These are phyloP conservation scores for Nothocercus julius DNA, from an alignment of 2,113 vertebrate genomes.

Conservation along the genomic window DNA sequence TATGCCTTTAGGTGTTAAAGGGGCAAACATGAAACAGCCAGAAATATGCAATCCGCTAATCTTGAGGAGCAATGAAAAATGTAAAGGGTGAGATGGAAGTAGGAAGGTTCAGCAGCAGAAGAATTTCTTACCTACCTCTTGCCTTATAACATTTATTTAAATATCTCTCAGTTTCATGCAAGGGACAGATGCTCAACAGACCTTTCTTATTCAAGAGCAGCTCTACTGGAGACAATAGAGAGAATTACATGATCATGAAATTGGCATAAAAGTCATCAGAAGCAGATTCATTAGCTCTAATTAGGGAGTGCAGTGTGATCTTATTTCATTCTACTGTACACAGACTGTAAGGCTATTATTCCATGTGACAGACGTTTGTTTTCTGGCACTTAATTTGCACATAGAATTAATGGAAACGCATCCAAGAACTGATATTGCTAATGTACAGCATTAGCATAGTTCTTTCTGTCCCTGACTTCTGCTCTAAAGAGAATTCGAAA, in stretches of 20 bases:
- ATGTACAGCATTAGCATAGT: slow-evolving; percentile 27
- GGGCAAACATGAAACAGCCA: neutral
- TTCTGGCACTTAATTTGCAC: slow-evolving; percentile 53
- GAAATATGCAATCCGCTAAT: neutral
- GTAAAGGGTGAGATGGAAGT: neutral
- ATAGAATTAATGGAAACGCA: slow-evolving; percentile 49
- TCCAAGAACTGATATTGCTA: slow-evolving; percentile 62
- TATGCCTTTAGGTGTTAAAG: neutral
- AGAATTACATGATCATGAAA: neutral
- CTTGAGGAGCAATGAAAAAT: neutral
- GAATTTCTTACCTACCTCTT: neutral
- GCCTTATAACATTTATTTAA: neutral
- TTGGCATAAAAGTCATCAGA: slow-evolving; percentile 3
- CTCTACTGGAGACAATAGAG: neutral
- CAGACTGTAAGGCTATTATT: slow-evolving; percentile 34
- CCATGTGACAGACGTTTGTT: slow-evolving; percentile 43
- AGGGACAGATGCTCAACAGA: neutral
- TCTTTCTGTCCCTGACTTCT: slow-evolving; percentile 9
- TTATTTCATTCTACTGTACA: neutral
- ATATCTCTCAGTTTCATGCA: neutral
- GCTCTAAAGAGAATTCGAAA: slow-evolving; percentile 37
- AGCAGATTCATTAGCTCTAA: slow-evolving; percentile 32
- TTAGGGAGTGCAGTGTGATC: slow-evolving; percentile 3
- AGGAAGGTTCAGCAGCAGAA: neutral
- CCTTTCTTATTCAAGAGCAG: neutral